These are phyloP conservation scores for Halocynthia roretzi DNA, from an alignment of 23 tunicate species.

Conservation along the genomic window DNA sequence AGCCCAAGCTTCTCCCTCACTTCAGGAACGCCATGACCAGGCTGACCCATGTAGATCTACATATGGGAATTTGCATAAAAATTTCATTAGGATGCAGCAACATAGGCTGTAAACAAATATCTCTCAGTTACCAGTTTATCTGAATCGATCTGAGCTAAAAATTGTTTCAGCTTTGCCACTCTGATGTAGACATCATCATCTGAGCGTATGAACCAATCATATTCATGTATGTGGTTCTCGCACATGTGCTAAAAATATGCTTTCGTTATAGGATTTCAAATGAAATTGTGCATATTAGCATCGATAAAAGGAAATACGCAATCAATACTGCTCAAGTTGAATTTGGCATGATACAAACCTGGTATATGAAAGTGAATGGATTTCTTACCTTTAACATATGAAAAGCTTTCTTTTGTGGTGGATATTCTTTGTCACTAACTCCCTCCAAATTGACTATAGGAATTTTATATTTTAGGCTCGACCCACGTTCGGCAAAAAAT, in stretches of 20 bases:
- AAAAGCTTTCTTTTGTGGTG: conserved; percentile 85
- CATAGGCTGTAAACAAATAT: too few species aligned
- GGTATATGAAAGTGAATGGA: too few species aligned
- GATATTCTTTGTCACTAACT: conserved; percentile 70
- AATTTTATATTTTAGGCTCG: conserved; percentile 33
- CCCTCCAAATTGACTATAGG: conserved; percentile 74
- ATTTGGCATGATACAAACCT: too few species aligned
- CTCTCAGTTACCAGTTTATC: conserved; percentile 38
- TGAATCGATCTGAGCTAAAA: conserved; percentile 56
- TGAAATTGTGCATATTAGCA: too few species aligned
- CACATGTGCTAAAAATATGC: conserved; percentile 61
- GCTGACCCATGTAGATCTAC: conserved; percentile 97
- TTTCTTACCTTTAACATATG: conserved; percentile 59
- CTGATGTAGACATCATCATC: conserved; percentile 91
- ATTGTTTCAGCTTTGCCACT: conserved; percentile 37
- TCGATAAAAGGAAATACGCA: not conserved
- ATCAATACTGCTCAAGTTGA: too few species aligned
- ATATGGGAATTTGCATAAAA: not conserved
- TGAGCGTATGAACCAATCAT: conserved; percentile 89
- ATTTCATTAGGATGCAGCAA: too few species aligned
- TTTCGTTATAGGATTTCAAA: too few species aligned
- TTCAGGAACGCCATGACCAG: conserved; percentile 90
- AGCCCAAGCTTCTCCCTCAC: conserved; percentile 73
- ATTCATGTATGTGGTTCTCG: conserved; percentile 61
- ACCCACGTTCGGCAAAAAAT: conserved; percentile 57